A percentile compares a stretch with the other conserved stretches of the same genome.
phyloP scores from a whole-genome alignment of 1,140 invertebrate genomes.

The Bombus sylvicola region DNA sequence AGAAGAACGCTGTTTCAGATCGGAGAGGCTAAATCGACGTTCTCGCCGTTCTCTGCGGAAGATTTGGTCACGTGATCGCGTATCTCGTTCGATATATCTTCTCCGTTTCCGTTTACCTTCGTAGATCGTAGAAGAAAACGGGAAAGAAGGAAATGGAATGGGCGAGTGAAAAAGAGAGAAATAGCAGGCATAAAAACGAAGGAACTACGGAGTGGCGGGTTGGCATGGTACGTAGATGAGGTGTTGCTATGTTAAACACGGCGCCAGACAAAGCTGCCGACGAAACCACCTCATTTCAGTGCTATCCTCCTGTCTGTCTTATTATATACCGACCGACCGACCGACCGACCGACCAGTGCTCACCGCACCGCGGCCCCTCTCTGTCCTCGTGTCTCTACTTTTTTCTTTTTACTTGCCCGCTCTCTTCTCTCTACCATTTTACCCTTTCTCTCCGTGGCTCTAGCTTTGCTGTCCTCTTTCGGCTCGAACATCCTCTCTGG shows the following conservation, averaged over 20 bases:
- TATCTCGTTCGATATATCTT: neutral
- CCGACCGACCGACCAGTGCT: conserved; percentile 71
- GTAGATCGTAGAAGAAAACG: neutral
- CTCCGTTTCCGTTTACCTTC: neutral
- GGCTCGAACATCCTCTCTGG: conserved; percentile 17
- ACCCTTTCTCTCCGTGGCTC: conserved; percentile 37
- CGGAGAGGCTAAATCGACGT: neutral
- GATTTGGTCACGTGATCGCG: too few species aligned
- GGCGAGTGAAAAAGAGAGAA: conserved; percentile 11
- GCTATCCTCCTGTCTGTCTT: conserved; percentile 79
- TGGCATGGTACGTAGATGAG: conserved; percentile 78
- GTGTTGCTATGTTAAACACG: conserved; percentile 81
- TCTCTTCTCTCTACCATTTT: conserved; percentile 48
- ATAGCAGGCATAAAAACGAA: conserved; percentile 71
- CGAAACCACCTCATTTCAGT: conserved; percentile 82
- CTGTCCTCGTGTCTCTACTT: conserved; percentile 42
- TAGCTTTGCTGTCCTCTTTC: conserved; percentile 47
- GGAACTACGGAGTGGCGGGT: conserved; percentile 70
- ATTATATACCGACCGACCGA: conserved; percentile 78
- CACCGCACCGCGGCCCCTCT: conserved; percentile 65
- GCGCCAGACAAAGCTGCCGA: conserved; percentile 82
- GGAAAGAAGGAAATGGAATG: neutral
- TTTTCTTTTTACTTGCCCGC: conserved; percentile 45
- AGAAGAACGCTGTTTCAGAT: neutral
- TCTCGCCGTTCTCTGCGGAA: neutral